Percentiles rank a stretch among this genome's conserved stretches.
These are phyloP conservation scores for Ectemnius lituratus DNA, from an alignment of 2,888 invertebrate species.

Conservation along the genomic window DNA sequence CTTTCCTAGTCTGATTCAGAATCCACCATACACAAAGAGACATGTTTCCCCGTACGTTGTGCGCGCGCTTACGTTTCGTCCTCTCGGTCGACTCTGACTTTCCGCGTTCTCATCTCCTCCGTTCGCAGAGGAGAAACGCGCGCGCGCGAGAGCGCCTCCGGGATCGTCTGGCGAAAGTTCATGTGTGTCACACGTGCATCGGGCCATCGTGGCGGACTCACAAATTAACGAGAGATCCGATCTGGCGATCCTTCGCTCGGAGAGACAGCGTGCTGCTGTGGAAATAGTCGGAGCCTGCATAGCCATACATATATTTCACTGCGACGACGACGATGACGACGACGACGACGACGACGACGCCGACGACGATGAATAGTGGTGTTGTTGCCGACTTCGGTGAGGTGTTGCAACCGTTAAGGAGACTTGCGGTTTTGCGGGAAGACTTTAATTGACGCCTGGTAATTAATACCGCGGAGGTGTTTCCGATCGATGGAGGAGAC, in stretches of 20 bases:
- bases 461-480: conserved; percentile 29
- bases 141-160: conserved; percentile 8
- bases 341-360: no score
- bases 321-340: no score
- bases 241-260: neutral
- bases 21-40: no score
- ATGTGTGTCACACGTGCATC: conserved; percentile 20
- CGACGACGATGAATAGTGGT: no score
- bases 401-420: conserved; percentile 26
- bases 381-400: conserved; percentile 12
- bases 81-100: neutral
- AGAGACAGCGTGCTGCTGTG: conserved; percentile 8
- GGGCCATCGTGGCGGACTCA: conserved; percentile 15
- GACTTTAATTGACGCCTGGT: conserved; percentile 25
- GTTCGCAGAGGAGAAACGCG: conserved; percentile 3
- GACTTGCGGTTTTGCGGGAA: conserved; percentile 31
- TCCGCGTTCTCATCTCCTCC: neutral
- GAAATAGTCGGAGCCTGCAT: no score
- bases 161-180: neutral
- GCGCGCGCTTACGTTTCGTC: no score
- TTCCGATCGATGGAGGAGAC: no score
- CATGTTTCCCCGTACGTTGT: no score
- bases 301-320: no score
- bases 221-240: conserved; percentile 25
- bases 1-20: conserved; percentile 7